Conservation (phyloP, 2,113 vertebrate species). For the Ammospiza caudacuta region DNA sequence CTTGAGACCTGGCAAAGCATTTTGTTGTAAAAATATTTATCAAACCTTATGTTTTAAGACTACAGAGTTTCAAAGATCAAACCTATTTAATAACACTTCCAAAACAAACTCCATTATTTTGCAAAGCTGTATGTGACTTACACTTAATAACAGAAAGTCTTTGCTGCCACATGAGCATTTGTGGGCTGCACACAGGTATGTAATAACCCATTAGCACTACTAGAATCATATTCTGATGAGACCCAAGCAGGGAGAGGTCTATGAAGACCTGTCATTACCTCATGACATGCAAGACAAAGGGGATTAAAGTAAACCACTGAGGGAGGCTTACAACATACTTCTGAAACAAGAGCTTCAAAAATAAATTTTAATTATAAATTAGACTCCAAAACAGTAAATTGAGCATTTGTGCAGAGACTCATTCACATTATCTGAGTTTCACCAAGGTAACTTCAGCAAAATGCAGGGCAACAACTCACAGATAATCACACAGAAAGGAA, state of each 20-base stretch:
- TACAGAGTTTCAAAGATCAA: neutral
- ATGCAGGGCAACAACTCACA: fast-evolving
- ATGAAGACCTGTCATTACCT: neutral
- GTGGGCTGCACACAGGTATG: neutral
- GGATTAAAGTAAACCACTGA: neutral
- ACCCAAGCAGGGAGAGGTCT: neutral
- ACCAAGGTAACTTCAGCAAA: neutral
- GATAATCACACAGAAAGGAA: neutral
- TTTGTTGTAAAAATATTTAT: neutral
- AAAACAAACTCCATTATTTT: neutral
- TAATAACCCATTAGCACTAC: neutral
- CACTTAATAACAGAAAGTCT: neutral
- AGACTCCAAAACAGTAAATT: neutral
- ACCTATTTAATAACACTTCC: neutral
- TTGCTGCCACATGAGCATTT: neutral
- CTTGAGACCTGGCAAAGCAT: neutral
- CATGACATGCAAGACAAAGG: neutral
- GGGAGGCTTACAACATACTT: neutral
- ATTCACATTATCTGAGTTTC: neutral
- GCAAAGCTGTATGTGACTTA: neutral
- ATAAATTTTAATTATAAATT: neutral
- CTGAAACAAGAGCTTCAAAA: neutral
- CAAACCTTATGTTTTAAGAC: neutral
- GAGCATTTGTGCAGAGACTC: neutral
- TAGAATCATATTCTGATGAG: neutral